A percentile compares a stretch with the other conserved stretches of the same genome.
phyloP scores from a whole-genome alignment of 2,888 invertebrate species.

The Ochlodes sylvanus region DNA sequence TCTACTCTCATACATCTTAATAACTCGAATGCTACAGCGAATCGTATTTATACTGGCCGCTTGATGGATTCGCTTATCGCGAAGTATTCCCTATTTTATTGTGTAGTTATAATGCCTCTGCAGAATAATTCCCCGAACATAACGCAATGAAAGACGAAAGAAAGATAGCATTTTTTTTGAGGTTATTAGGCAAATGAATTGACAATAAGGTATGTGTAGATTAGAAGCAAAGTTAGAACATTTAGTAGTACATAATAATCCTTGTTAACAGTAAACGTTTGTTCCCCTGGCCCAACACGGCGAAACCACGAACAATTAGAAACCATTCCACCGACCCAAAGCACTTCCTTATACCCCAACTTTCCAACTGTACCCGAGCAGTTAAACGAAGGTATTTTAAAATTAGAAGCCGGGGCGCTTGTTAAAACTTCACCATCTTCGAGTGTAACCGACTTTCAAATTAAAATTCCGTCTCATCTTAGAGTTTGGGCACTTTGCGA shows the following conservation, averaged over 20 bases:
- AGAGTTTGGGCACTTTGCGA: slow-evolving; percentile 18
- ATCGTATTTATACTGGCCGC: slow-evolving; percentile 12
- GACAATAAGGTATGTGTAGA: no score
- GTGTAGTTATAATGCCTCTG: neutral
- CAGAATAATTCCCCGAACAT: neutral
- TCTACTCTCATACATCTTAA: slow-evolving; percentile 30
- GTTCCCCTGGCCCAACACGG: neutral
- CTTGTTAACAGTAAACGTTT: neutral
- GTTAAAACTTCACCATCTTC: slow-evolving; percentile 39
- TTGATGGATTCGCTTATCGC: slow-evolving; percentile 32
- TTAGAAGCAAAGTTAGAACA: no score
- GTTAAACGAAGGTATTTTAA: slow-evolving; percentile 43
- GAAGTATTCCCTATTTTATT: neutral
- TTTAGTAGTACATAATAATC: no score
- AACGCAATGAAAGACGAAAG: no score
- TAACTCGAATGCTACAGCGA: neutral
- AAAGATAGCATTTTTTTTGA: no score
- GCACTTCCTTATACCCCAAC: slow-evolving; percentile 19
- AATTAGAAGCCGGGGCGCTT: slow-evolving; percentile 39
- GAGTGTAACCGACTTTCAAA: slow-evolving; percentile 34
- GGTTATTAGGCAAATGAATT: no score
- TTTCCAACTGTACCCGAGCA: slow-evolving; percentile 12
- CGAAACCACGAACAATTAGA: slow-evolving; percentile 6
- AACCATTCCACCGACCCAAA: slow-evolving; percentile 13
- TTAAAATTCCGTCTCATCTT: slow-evolving; percentile 31